Base-by-base conservation (phyloP, 1,140 invertebrate genomes). In the Adoxophyes honmai region DNA sequence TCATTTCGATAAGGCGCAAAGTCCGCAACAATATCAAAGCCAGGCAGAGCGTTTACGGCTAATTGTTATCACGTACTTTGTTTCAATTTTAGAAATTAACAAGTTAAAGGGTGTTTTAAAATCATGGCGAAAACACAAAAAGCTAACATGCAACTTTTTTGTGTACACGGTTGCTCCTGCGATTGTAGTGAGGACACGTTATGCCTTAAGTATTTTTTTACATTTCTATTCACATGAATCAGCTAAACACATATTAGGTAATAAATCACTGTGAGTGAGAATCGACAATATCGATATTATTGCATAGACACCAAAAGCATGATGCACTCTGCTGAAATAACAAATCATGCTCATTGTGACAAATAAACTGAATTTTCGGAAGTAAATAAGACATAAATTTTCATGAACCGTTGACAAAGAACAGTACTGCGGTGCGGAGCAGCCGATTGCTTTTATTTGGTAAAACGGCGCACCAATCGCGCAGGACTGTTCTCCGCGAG, bases 301-400 rank as follows among this genome's bases (percentile, higher is more conserved):
- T 74, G 80, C 80, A 78, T 78, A 85, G 76, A 88, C 86, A 88
- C 79, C 84, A 86, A 87, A 88, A 88, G 84, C 86, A 88, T 88
- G 83, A 86, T 83, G 83, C 86, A 85, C 75, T 73, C 81, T 69
- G 74, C 71, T 62, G 70, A 84, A 78, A 76, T 76, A 68, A 81
- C 75, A 66, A 78, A 74, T 86, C 84, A 88, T 88, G 83, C 84
- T 81, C 57, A 70, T 68, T 75, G 80, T 86, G 78, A 78, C 60
- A 61, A 69, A 64, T 67, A 74, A 71, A 72, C 68, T 66, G 69
- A 70, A 73, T 78, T 57, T 72, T 76, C 78, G 75, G 68, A 56
- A 76, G 44, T 68, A 70, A 71, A 60, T n/a, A n/a, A n/a, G 6
- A 28, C 2, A 28, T 6, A 28, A 28, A 78, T 64, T 68, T 59